Conservation (phyloP, 2,888 invertebrate species). For the Emmelina monodactyla region DNA sequence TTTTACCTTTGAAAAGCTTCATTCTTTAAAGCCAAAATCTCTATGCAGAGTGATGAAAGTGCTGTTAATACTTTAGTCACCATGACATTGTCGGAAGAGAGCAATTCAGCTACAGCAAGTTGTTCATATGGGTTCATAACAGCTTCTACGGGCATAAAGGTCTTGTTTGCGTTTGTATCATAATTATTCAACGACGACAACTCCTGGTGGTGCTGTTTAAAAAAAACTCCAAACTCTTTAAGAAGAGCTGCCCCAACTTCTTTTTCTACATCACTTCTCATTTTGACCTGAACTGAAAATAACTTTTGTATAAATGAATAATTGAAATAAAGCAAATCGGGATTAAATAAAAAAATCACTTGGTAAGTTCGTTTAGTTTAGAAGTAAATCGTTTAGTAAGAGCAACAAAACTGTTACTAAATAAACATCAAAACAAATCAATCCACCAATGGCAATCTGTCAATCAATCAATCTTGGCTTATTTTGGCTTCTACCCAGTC, state of each 20-base stretch:
- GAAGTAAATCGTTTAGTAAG: too few relatives aligned
- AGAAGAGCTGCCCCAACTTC: constrained; percentile 46
- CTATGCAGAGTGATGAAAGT: constrained; percentile 79
- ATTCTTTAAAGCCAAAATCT: constrained; percentile 72
- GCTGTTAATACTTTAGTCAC: constrained; percentile 82
- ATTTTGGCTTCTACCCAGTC: too few relatives aligned
- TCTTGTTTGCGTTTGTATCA: constrained; percentile 35
- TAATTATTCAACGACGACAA: constrained; percentile 24
- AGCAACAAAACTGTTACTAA: too few relatives aligned
- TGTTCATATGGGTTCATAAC: constrained; percentile 65
- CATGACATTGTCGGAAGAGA: constrained; percentile 83
- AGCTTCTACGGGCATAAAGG: constrained; percentile 41
- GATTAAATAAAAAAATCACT: too few relatives aligned
- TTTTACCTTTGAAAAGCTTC: constrained; percentile 72
- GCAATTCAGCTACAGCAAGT: constrained; percentile 71
- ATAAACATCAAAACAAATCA: too few relatives aligned
- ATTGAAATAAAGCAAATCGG: too few relatives aligned
- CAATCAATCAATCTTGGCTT: too few relatives aligned
- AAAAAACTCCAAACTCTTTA: constrained; percentile 50
- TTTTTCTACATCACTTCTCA: constrained; percentile 42
- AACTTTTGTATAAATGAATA: too few relatives aligned
- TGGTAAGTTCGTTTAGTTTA: too few relatives aligned
- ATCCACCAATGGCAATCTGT: too few relatives aligned
- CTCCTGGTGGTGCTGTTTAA: constrained; percentile 49
- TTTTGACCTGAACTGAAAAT: constrained; percentile 18